Evolutionary conservation across 2,797 vertebrate genomes (phyloP).

Genomic region (Anisognathus igniventris): DNA sequence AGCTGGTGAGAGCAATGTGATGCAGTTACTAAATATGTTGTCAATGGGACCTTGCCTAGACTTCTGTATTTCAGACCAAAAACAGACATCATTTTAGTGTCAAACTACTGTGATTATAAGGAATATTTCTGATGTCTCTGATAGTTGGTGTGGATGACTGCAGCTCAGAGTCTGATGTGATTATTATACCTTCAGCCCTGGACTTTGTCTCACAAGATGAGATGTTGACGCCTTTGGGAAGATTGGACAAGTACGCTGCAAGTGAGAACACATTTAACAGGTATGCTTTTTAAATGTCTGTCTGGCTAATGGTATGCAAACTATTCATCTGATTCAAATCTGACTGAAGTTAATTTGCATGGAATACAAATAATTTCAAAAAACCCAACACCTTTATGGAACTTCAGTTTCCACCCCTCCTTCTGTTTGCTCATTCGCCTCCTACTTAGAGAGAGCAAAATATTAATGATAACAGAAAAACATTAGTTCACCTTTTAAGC

Average conservation of each 20-base stretch:
- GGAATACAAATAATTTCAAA: neutral
- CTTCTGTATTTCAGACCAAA: constrained; percentile 19
- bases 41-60: neutral
- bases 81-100: constrained; percentile 52
- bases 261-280: constrained; percentile 92
- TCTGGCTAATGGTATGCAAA: neutral
- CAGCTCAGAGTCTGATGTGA: constrained; percentile 90
- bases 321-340: neutral
- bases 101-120: constrained; percentile 73
- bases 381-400: neutral
- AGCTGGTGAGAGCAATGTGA: neutral
- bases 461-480: neutral
- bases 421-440: neutral
- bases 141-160: constrained; percentile 91
- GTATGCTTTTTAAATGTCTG: constrained; percentile 60
- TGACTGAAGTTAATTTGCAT: neutral
- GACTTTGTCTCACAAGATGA: constrained; percentile 93
- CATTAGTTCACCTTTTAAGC: neutral
- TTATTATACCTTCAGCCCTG: constrained; percentile 90
- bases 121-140: constrained; percentile 85
- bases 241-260: constrained; percentile 89
- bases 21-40: neutral
- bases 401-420: neutral
- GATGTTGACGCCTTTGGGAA: constrained; percentile 89
- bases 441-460: neutral